Evolutionary conservation across 2,888 invertebrate genomes (phyloP).

Genomic region (Cancer borealis): DNA sequence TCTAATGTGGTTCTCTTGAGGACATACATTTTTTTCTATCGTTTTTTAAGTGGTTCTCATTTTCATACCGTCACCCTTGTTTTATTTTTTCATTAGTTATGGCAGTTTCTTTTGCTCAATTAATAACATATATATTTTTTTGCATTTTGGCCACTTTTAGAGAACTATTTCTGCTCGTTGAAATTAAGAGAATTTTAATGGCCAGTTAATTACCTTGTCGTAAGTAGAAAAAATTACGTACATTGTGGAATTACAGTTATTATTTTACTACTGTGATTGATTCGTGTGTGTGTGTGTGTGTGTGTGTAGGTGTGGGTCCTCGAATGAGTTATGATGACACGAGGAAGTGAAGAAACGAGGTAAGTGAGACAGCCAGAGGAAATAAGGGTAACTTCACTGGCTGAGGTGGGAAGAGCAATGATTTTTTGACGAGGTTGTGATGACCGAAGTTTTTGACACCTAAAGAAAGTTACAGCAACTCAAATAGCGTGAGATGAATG

Average conservation of each 20-base stretch:
- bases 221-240: too few relatives aligned
- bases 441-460: constrained; percentile 13
- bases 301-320: too few relatives aligned
- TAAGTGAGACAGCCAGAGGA: neutral
- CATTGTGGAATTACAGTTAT: too few relatives aligned
- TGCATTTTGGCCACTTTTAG: too few relatives aligned
- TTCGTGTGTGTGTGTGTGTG: neutral
- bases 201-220: neutral
- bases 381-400: neutral
- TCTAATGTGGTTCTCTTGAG: too few relatives aligned
- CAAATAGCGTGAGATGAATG: neutral
- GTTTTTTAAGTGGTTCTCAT: neutral
- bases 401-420: neutral
- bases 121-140: too few relatives aligned
- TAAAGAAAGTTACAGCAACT: neutral
- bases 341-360: neutral
- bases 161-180: too few relatives aligned
- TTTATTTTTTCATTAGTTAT: neutral
- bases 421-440: neutral
- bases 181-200: neutral
- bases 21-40: neutral
- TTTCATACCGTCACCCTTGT: neutral
- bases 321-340: neutral
- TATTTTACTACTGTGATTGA: neutral
- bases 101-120: too few relatives aligned